phyloP scores from a whole-genome alignment of 2,888 invertebrate genomes.

The Tenthredo scrophulariae region DNA sequence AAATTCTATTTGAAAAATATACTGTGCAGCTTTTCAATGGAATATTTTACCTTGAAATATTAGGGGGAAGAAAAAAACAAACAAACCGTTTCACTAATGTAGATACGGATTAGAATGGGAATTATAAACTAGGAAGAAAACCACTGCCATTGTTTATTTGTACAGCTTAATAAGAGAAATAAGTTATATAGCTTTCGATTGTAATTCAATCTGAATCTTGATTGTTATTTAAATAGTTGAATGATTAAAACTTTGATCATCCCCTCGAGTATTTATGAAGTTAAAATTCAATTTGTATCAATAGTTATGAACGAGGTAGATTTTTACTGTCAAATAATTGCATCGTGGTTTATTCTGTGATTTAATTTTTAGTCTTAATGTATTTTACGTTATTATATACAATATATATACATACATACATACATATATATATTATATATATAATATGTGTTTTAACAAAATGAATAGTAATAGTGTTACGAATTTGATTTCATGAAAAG shows the following conservation, averaged over 20 bases:
- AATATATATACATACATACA: conserved; percentile 12
- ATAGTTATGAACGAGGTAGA: neutral
- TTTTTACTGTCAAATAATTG: neutral
- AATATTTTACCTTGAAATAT: neutral
- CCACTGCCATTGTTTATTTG: conserved; percentile 49
- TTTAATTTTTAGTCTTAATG: neutral
- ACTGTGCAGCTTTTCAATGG: conserved; percentile 16
- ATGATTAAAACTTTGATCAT: neutral
- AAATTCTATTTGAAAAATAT: conserved; percentile 5
- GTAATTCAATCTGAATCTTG: neutral
- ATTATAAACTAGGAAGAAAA: conserved; percentile 35
- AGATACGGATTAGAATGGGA: neutral
- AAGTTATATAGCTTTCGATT: neutral
- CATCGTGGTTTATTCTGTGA: neutral
- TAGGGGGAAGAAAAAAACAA: neutral
- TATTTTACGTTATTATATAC: conserved; percentile 1
- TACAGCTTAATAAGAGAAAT: conserved; percentile 29
- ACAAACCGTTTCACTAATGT: neutral
- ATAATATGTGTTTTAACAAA: conserved; percentile 28
- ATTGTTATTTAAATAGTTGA: neutral
- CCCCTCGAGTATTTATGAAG: neutral
- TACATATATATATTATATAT: too few species aligned
- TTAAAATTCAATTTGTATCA: neutral
- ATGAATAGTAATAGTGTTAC: conserved; percentile 23
- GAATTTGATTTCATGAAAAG: conserved; percentile 2